These are phyloP conservation scores for Pristionchus fissidentatus DNA, from an alignment of 2,888 invertebrate genomes.

Conservation along the genomic window DNA sequence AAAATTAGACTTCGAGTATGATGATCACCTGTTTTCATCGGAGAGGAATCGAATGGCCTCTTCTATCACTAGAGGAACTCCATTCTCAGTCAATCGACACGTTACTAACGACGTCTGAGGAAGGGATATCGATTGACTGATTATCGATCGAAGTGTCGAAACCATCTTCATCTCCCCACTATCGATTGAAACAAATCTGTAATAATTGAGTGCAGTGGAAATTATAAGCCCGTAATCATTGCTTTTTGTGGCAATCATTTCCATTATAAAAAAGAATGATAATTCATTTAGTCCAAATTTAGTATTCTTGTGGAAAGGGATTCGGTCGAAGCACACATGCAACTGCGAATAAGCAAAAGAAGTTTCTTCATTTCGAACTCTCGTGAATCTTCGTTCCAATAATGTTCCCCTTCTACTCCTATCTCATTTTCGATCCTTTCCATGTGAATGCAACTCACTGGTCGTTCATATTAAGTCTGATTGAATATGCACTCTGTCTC, in stretches of 20 bases:
- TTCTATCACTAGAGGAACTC: constrained; percentile 16
- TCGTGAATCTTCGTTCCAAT: not conserved
- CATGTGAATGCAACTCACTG: constrained; percentile 1
- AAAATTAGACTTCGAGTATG: not conserved
- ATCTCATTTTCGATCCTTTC: no score
- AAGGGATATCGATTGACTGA: not conserved
- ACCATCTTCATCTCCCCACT: not conserved
- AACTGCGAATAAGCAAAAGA: not conserved
- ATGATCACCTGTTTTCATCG: not conserved
- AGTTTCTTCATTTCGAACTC: not conserved
- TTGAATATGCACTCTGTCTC: constrained; percentile 21
- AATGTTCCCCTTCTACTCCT: not conserved
- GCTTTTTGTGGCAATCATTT: no score
- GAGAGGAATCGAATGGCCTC: constrained; percentile 7
- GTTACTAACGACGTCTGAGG: constrained; percentile 19
- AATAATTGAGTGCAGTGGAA: not conserved
- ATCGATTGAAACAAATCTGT: constrained; percentile 2
- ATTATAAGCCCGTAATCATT: no score
- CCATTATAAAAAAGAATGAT: no score
- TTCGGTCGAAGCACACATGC: not conserved
- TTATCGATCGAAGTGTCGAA: constrained; percentile 16
- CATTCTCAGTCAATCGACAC: constrained; percentile 3
- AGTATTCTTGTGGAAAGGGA: not conserved
- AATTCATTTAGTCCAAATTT: not conserved
- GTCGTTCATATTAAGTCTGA: not conserved